These are phyloP conservation scores for Rhegmatorhina hoffmannsi DNA, from an alignment of 2,113 vertebrate genomes.

Conservation along the genomic window DNA sequence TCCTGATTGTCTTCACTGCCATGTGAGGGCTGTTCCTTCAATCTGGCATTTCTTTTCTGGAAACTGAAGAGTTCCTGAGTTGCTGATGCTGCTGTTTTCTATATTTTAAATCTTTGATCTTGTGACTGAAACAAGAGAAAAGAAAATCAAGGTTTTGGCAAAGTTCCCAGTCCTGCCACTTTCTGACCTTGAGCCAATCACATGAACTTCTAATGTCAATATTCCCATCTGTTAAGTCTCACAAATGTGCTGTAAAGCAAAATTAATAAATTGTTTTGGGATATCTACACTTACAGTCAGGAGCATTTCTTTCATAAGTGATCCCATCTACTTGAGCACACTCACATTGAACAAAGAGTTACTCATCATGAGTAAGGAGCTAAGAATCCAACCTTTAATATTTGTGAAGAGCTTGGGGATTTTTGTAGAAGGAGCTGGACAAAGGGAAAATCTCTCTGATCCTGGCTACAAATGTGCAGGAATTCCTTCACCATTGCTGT, in stretches of 20 bases:
- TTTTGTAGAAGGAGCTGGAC: not conserved
- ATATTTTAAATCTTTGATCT: not conserved
- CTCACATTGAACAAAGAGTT: not conserved
- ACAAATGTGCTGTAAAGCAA: not conserved
- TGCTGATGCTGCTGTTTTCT: slow-evolving; percentile 1
- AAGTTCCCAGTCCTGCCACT: slow-evolving; percentile 38
- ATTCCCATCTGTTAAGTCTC: slow-evolving; percentile 49
- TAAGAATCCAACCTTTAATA: not conserved
- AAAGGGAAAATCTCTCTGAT: not conserved
- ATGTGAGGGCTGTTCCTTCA: not conserved
- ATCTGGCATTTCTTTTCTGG: not conserved
- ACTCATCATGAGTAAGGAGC: not conserved
- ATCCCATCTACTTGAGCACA: not conserved
- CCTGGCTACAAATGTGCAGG: not conserved
- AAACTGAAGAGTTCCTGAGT: not conserved
- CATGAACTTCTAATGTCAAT: slow-evolving; percentile 53
- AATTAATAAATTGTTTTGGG: slow-evolving; percentile 41
- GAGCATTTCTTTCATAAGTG: slow-evolving; percentile 2
- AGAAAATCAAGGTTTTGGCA: slow-evolving; percentile 31
- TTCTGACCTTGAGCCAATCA: slow-evolving; percentile 50
- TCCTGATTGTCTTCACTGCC: not conserved
- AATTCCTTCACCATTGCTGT: not conserved
- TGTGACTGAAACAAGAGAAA: not conserved
- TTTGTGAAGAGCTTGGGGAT: not conserved
- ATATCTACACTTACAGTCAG: slow-evolving; percentile 12